Percentiles rank a stretch among this genome's conserved stretches.
Conservation (phyloP, 1,140 invertebrate genomes). For the Carcinoscorpius rotundicauda region DNA sequence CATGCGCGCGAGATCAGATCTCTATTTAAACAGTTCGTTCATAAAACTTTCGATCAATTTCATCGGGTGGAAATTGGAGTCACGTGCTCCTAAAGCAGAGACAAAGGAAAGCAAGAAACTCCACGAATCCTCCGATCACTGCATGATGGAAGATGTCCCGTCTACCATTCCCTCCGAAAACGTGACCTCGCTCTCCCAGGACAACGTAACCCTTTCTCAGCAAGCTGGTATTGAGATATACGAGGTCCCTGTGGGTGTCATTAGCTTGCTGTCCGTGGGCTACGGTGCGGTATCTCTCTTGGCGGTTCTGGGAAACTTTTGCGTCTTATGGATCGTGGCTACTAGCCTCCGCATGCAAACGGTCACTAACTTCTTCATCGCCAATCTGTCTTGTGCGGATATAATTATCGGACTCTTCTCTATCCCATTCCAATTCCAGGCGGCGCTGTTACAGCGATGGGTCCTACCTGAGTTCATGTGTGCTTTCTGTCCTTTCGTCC, state of each 20-base stretch:
- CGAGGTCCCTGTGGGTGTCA: slow-evolving; percentile 55
- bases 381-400: slow-evolving; percentile 84
- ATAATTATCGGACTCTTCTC: slow-evolving; percentile 76
- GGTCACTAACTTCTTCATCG: slow-evolving; percentile 86
- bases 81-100: too few relatives aligned
- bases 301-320: slow-evolving; percentile 65
- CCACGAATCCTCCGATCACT: too few relatives aligned
- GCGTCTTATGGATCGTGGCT: slow-evolving; percentile 77
- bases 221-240: slow-evolving; percentile 33
- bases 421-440: slow-evolving; percentile 66
- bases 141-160: too few relatives aligned
- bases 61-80: too few relatives aligned
- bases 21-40: too few relatives aligned
- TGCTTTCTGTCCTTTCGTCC: slow-evolving; percentile 58
- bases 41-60: too few relatives aligned
- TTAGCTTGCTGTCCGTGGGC: slow-evolving; percentile 57
- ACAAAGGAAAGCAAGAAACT: too few relatives aligned
- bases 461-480: slow-evolving; percentile 66
- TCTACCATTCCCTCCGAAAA: too few relatives aligned
- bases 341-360: slow-evolving; percentile 73
- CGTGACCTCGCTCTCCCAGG: background rate
- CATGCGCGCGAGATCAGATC: too few relatives aligned
- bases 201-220: background rate
- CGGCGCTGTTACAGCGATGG: slow-evolving; percentile 62
- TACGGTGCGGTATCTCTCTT: slow-evolving; percentile 69